Percentiles rank a stretch among this genome's conserved stretches.
phyloP scores from a whole-genome alignment of 2,797 vertebrate genomes.

The Gambelia wislizenii region DNA sequence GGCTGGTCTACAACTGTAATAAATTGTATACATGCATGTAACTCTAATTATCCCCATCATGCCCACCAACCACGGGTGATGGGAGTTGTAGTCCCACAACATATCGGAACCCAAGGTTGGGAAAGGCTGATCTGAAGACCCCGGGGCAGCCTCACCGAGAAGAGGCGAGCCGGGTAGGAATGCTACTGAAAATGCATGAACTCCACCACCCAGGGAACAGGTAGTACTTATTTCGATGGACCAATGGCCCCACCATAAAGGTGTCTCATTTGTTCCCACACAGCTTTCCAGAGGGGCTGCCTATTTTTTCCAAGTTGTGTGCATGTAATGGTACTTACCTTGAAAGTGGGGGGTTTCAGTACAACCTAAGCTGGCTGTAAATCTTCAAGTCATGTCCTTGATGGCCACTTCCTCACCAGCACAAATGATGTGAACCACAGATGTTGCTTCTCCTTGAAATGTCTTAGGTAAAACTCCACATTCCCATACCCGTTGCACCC shows the following conservation, averaged over 20 bases:
- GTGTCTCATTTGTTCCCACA: neutral
- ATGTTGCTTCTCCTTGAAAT: conserved; percentile 69
- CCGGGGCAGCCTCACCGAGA: too few relatives aligned
- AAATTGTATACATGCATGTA: neutral
- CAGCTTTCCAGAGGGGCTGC: neutral
- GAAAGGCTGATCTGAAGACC: neutral
- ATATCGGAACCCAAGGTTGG: neutral
- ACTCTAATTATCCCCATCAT: neutral
- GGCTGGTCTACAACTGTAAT: too few relatives aligned
- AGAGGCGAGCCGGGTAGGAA: neutral
- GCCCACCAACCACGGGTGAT: neutral
- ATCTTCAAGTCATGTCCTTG: neutral
- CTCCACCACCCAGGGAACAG: too few relatives aligned
- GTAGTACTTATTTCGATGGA: neutral
- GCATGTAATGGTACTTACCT: neutral
- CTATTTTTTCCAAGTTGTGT: conserved; percentile 9
- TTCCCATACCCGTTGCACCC: conserved; percentile 80
- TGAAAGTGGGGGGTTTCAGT: neutral
- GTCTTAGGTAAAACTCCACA: conserved; percentile 51
- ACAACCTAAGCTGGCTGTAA: neutral
- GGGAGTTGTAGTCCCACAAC: neutral
- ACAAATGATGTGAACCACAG: conserved; percentile 74
- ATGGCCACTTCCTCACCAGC: conserved; percentile 34
- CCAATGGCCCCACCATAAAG: neutral
- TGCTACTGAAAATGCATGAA: neutral